phyloP scores from a whole-genome alignment of 1,140 invertebrate species.

The Achroia grisella region DNA sequence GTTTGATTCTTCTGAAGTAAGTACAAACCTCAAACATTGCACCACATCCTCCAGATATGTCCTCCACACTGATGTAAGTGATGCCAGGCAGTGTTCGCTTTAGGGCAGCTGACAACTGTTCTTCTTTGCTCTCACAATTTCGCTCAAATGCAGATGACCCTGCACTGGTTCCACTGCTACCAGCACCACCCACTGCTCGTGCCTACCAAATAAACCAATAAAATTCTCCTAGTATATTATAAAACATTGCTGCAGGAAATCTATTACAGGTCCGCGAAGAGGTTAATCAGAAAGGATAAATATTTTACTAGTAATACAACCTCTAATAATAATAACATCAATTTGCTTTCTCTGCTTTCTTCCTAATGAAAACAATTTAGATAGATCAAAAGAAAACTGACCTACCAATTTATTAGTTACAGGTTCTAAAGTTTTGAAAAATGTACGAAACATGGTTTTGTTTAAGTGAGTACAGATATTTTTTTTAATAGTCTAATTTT shows the following conservation, averaged over 20 bases:
- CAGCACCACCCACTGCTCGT: conserved; percentile 27
- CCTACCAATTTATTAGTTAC: neutral
- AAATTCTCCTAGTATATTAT: neutral
- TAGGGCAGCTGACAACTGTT: conserved; percentile 62
- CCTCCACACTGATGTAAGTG: conserved; percentile 79
- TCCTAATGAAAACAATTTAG: conserved; percentile 1
- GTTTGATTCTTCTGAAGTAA: no score
- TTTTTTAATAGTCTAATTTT: no score
- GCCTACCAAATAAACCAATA: conserved; percentile 10
- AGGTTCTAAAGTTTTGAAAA: neutral
- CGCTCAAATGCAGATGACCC: conserved; percentile 26
- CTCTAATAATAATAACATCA: no score
- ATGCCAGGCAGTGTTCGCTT: conserved; percentile 78
- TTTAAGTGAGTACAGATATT: no score
- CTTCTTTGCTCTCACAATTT: conserved; percentile 46
- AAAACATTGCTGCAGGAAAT: no score
- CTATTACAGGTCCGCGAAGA: no score
- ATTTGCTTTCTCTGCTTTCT: no score
- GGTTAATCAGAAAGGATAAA: no score
- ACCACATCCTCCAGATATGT: conserved; percentile 90
- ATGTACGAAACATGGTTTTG: neutral
- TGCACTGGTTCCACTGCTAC: conserved; percentile 12
- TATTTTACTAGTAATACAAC: no score
- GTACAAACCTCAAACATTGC: conserved; percentile 87
- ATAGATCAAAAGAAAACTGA: conserved; percentile 1